Evolutionary conservation across 2,113 vertebrate species (phyloP), one percentile per base, ranked within the genome.

Genomic region (Ammodytes marinus): DNA sequence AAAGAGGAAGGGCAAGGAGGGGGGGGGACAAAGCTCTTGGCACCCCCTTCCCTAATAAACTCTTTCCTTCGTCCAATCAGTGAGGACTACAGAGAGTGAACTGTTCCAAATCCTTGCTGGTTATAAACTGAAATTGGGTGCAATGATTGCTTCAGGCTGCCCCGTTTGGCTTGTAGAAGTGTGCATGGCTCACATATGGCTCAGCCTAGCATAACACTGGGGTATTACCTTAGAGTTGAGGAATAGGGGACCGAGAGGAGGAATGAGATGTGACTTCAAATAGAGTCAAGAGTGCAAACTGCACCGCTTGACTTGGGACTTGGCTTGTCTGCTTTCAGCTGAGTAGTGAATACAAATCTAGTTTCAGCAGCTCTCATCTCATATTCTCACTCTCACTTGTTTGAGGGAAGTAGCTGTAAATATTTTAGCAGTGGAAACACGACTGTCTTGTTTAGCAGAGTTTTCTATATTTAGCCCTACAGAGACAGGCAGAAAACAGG

Each of bases 61-160:
- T 77, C 71, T 81, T 77, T 80, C 90, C 74, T 87, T 79, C 80
- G 49, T 84, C 92, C 93, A 94, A 94, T 93, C 91, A 92, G 63
- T 42, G 27, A 78, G 61, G 74, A 73, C 89, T 85, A 79, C 80
- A 87, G 91, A 90, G 86, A 76, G 80, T 74, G 68, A 92, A 87
- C 85, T 88, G 87, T 89, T 93, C 91, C 92, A 93, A 92, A 88
- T 89, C 80, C 88, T 90, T 61, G 80, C 91, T 92, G 89, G 92
- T 90, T 92, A 92, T 94, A 94, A 94, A 94, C 71, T 91, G 73
- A 91, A 94, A 91, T 89, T 91, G 90, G 92, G 92, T 91, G 92
- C 90, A 92, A 90, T 93, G 92, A 94, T 93, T 94, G 83, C 91
- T 94, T 93, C 93, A 94, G 92, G 92, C 92, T 92, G 93, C 86